Evolutionary conservation across 2,888 invertebrate genomes (phyloP).

Genomic region (Tyria jacobaeae): DNA sequence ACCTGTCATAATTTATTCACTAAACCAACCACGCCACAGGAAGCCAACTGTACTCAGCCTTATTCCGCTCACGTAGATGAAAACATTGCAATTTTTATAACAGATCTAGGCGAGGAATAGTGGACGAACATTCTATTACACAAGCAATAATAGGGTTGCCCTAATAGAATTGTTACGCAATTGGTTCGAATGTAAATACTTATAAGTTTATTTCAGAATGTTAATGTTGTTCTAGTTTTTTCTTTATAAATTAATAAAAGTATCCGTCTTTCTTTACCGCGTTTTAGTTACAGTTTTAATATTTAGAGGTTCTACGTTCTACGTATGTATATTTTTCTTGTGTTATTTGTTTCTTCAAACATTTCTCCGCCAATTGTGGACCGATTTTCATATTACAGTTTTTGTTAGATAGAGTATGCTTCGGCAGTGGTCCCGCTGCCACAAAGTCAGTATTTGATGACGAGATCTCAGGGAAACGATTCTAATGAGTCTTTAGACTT

Average conservation of each 20-base stretch:
- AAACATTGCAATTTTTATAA: conserved; percentile 70
- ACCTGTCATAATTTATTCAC: conserved; percentile 12
- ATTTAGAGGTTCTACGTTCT: no score
- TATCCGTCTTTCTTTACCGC: not conserved
- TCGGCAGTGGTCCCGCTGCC: no score
- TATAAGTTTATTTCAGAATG: conserved; percentile 19
- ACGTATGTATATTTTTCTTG: no score
- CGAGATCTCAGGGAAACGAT: no score
- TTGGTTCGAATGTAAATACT: conserved; percentile 11
- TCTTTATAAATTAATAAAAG: conserved; percentile 4
- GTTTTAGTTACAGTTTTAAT: no score
- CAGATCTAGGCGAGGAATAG: conserved; percentile 38
- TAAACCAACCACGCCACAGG: conserved; percentile 8
- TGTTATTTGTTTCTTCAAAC: no score
- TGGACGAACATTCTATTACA: conserved; percentile 36
- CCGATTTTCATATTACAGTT: no score
- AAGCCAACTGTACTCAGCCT: conserved; percentile 8
- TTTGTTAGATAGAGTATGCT: no score
- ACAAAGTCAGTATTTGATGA: no score
- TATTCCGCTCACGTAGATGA: conserved; percentile 59
- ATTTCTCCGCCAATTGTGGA: no score
- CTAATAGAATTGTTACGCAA: conserved; percentile 35
- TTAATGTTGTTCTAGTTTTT: conserved; percentile 13
- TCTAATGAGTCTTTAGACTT: no score
- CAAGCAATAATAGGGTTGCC: conserved; percentile 25